A percentile compares a stretch with the other conserved stretches of the same genome.
Evolutionary conservation across 2,888 invertebrate species (phyloP).

Genomic region (Branchellion lobata): DNA sequence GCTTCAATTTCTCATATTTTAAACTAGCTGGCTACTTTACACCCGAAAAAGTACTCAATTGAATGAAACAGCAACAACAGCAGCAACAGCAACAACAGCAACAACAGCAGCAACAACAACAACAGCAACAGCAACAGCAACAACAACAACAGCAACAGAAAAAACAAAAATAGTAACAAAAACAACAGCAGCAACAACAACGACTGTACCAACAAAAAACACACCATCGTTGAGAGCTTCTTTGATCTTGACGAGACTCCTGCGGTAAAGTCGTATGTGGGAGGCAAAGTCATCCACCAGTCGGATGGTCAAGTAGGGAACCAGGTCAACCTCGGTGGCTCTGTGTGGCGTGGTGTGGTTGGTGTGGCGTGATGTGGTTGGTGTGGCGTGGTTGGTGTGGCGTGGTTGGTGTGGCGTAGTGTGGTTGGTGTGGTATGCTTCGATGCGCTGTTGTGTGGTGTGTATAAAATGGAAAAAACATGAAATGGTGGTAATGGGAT

Average conservation of each 20-base stretch:
- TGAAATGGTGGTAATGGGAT: too few relatives aligned
- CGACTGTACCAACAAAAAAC: conserved; percentile 24
- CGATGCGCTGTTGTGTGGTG: too few relatives aligned
- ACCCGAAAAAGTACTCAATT: too few relatives aligned
- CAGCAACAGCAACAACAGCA: background rate
- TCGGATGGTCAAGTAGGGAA: conserved; percentile 77
- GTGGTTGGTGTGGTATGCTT: too few relatives aligned
- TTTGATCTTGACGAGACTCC: conserved; percentile 67
- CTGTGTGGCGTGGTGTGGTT: too few relatives aligned
- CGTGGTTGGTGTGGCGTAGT: background rate
- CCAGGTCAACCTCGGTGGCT: conserved; percentile 84
- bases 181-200: background rate
- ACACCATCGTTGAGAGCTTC: conserved; percentile 64
- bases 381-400: background rate
- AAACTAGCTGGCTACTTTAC: too few relatives aligned
- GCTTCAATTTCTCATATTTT: too few relatives aligned
- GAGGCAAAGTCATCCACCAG: conserved; percentile 87
- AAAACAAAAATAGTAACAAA: background rate
- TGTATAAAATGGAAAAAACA: too few relatives aligned
- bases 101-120: background rate
- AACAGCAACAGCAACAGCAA: background rate
- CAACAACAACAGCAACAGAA: background rate
- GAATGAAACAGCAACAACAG: background rate
- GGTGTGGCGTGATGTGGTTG: too few relatives aligned
- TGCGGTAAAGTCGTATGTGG: conserved; percentile 81